These are phyloP conservation scores for Heliconius sara DNA, from an alignment of 2,888 invertebrate genomes.

Conservation along the genomic window DNA sequence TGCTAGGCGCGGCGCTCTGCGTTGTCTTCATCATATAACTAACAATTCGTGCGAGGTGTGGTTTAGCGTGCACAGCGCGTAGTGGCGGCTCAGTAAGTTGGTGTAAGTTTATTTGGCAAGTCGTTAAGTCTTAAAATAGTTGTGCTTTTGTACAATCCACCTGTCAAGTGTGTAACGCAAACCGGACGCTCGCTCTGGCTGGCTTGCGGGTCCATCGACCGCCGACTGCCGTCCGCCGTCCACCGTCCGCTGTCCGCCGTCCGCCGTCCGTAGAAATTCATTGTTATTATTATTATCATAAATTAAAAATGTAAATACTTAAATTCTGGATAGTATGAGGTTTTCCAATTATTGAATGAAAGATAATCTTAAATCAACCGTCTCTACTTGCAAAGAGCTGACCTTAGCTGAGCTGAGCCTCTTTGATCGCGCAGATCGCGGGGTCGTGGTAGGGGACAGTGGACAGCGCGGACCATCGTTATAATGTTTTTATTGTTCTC, in stretches of 20 bases:
- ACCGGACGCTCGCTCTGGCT: not conserved
- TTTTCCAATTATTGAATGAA: too few species aligned
- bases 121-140: conserved; percentile 40
- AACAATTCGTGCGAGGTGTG: conserved; percentile 15
- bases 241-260: too few species aligned
- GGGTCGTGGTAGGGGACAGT: not conserved
- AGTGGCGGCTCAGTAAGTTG: conserved; percentile 10
- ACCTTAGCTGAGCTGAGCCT: not conserved
- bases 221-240: too few species aligned
- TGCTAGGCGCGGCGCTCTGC: conserved; percentile 30
- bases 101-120: conserved; percentile 28
- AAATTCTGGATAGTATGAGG: too few species aligned
- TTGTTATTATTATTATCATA: too few species aligned
- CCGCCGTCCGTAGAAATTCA: too few species aligned
- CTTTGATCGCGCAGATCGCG: not conserved
- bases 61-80: not conserved
- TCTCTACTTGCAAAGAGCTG: not conserved
- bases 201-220: too few species aligned
- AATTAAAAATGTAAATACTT: too few species aligned
- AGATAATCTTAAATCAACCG: not conserved
- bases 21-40: not conserved
- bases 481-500: conserved; percentile 1
- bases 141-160: conserved; percentile 28
- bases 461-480: not conserved
- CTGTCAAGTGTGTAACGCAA: conserved; percentile 37